phyloP scores from a whole-genome alignment of 92 coral and sea anemone genomes.

The Nematostella vectensis region DNA sequence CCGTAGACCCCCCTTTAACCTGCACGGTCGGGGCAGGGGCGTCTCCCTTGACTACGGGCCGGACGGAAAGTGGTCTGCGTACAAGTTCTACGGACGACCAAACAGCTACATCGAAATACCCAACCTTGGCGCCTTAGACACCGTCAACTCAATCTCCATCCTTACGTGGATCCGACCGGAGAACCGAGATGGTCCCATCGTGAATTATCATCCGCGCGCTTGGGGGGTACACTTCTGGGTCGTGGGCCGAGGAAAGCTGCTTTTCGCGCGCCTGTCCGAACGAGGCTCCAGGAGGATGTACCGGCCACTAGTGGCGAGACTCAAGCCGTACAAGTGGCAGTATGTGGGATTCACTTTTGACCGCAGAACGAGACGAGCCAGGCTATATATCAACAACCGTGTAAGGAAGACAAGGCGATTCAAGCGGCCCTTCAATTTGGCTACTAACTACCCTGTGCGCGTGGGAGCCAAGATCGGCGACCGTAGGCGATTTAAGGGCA shows the following conservation, averaged over 20 bases:
- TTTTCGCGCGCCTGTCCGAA: slow-evolving; percentile 46
- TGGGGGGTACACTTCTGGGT: slow-evolving; percentile 77
- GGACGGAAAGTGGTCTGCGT: slow-evolving; percentile 47
- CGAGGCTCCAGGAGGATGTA: slow-evolving; percentile 37
- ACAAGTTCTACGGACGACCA: slow-evolving; percentile 49
- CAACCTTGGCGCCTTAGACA: slow-evolving; percentile 63
- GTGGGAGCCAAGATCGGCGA: slow-evolving; percentile 57
- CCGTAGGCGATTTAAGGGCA: slow-evolving; percentile 36
- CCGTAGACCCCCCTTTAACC: too few relatives aligned
- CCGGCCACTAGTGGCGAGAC: slow-evolving; percentile 12
- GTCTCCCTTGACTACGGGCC: slow-evolving; percentile 56
- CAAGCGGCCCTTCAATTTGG: too few relatives aligned
- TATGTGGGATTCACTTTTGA: slow-evolving; percentile 54
- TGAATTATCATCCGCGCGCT: slow-evolving; percentile 67
- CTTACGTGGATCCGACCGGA: slow-evolving; percentile 58
- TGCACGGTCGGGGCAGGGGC: too few relatives aligned
- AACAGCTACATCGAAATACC: slow-evolving; percentile 71
- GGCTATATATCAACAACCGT: slow-evolving; percentile 40
- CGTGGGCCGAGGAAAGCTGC: slow-evolving; percentile 15
- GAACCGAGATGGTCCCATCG: slow-evolving; percentile 61
- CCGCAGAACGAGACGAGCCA: slow-evolving; percentile 48
- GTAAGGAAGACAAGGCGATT: too few relatives aligned
- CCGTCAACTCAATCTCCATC: slow-evolving; percentile 54
- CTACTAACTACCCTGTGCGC: slow-evolving; percentile 75
- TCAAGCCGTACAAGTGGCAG: slow-evolving; percentile 58